phyloP scores from a whole-genome alignment of 2,113 vertebrate genomes.

The Sylvilagus bachmani region DNA sequence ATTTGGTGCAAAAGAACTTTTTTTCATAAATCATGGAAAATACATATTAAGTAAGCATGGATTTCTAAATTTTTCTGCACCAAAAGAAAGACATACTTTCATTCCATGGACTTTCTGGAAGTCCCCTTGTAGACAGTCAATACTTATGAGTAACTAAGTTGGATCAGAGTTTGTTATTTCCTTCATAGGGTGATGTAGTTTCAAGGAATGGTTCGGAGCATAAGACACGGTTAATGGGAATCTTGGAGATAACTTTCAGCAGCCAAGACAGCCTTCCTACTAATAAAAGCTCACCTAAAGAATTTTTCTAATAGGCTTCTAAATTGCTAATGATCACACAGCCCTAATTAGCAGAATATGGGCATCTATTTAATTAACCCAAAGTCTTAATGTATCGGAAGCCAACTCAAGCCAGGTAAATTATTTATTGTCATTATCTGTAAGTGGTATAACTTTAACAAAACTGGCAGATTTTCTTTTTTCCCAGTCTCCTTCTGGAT shows the following conservation, averaged over 20 bases:
- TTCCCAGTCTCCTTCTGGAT: conserved; percentile 65
- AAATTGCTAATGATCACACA: not conserved
- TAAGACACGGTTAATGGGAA: not conserved
- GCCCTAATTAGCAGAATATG: not conserved
- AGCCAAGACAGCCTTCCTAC: not conserved
- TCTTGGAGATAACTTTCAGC: not conserved
- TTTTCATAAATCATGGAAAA: too few species aligned
- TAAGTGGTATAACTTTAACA: conserved; percentile 55
- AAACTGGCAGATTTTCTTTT: conserved; percentile 75
- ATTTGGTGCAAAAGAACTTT: too few species aligned
- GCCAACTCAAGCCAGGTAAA: conserved; percentile 37
- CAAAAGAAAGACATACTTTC: too few species aligned
- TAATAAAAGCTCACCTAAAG: not conserved
- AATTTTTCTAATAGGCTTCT: not conserved
- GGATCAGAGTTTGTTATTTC: not conserved
- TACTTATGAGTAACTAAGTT: too few species aligned
- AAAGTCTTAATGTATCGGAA: conserved; percentile 1
- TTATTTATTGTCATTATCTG: not conserved
- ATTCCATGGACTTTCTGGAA: too few species aligned
- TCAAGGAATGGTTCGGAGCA: not conserved
- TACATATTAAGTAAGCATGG: too few species aligned
- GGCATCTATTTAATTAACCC: not conserved
- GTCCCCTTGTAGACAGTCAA: not conserved
- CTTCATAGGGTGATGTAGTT: not conserved
- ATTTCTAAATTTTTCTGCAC: too few species aligned